Base-by-base conservation (phyloP, 92 coral and sea anemone species). In the Isaurus tuberculatus region DNA sequence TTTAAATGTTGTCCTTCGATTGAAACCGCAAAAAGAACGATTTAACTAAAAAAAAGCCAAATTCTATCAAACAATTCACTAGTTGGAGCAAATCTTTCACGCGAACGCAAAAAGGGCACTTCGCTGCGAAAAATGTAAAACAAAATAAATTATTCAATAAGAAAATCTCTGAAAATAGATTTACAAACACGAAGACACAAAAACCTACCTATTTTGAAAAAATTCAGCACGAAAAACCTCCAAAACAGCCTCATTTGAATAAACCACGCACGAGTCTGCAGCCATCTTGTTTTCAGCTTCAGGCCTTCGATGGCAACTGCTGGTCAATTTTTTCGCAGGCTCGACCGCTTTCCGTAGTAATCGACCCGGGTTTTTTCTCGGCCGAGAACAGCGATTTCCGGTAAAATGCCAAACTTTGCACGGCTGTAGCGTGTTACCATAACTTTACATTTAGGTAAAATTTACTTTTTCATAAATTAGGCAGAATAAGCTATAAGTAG, bases 401-500 rank as follows among this genome's bases (percentile, higher is more conserved):
- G 67, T 61, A 61, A 20, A 61, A 61, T 61, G 1, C 32, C 34
- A 61, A 61, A 61, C 68, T 61, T 61, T 61, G 68, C 68, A 23
- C 33, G 31, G 33, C 4, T 61, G 68, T 61, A 61, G 68, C 33
- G 17, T 61, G 68, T 26, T 61, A 16, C 68, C 68, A 25, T 26
- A 5, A 25, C 68, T 25, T 25, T 25, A 61, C 2, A 1, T 25
- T 61, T 31, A 14, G 15, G 15, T 61, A 61, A 61, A 61, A 61
- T 8, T 61, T 61, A 28, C 33, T 25, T 61, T 61, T 23, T 61
- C 31, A 61, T 53, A 53, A 53, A 53, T 19, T 53, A 53, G 61
- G 61, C 17, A 1, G 17, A 4, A 53, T 5, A 2, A 53, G 26
- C 61, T 53, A 16, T 19, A 3, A 53, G 61, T 53, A 4, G 8